Evolutionary conservation across 2,113 vertebrate genomes (phyloP).

Genomic region (Sciurus niger): DNA sequence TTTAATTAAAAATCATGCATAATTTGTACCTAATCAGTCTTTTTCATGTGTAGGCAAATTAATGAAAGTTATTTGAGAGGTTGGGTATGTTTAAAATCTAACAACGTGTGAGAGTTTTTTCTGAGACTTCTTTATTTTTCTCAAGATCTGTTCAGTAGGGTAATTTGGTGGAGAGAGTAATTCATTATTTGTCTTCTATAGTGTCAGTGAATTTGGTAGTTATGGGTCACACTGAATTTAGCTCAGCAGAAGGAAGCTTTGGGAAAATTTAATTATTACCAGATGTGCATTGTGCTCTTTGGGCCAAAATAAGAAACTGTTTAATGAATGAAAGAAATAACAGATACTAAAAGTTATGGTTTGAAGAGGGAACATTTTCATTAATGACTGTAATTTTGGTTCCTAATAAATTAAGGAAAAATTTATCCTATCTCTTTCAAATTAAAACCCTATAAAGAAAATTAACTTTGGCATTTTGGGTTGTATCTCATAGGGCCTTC

Average conservation of each 20-base stretch:
- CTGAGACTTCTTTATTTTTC: neutral
- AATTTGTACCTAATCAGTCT: neutral
- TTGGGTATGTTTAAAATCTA: neutral
- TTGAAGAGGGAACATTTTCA: constrained; percentile 15
- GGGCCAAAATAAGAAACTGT: neutral
- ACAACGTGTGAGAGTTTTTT: neutral
- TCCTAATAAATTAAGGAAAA: constrained; percentile 32
- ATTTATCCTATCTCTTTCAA: neutral
- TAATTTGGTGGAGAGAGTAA: neutral
- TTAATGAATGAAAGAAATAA: constrained; percentile 23
- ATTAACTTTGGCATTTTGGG: constrained; percentile 52
- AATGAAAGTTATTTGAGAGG: constrained; percentile 19
- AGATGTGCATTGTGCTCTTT: neutral
- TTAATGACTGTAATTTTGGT: neutral
- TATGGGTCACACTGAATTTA: neutral
- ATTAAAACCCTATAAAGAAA: neutral
- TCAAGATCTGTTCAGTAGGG: constrained; percentile 2
- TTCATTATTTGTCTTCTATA: neutral
- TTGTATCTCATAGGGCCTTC: neutral
- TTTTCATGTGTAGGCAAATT: constrained; percentile 48
- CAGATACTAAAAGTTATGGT: constrained; percentile 8
- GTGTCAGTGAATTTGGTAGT: neutral
- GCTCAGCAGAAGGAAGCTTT: neutral
- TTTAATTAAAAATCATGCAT: constrained; percentile 9
- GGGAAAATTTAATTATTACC: constrained; percentile 2